phyloP scores from a whole-genome alignment of 2,797 vertebrate species.

The Menidia menidia region DNA sequence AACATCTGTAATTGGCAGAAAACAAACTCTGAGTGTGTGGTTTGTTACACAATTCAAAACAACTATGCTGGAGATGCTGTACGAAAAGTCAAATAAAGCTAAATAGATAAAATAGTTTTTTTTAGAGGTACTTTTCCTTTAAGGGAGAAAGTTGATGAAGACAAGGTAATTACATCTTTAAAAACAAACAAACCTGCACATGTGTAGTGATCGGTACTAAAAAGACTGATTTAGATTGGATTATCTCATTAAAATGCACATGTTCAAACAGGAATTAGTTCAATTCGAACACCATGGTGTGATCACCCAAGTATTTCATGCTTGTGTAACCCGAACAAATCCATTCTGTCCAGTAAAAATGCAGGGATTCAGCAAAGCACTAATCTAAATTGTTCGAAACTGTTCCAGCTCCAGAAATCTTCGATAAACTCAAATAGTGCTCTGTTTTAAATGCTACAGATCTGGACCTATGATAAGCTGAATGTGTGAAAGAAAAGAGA shows the following conservation, averaged over 20 bases:
- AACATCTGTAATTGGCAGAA: conserved; percentile 15
- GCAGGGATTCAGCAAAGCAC: too few relatives aligned
- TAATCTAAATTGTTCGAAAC: neutral
- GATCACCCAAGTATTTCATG: neutral
- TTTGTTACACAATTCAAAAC: conserved; percentile 5
- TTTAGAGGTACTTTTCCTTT: neutral
- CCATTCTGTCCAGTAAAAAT: neutral
- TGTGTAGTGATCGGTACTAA: neutral
- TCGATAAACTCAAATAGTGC: conserved; percentile 53
- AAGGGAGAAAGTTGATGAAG: neutral
- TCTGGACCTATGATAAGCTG: conserved; percentile 57
- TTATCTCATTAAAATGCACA: neutral
- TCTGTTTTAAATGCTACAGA: conserved; percentile 44
- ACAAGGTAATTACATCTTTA: neutral
- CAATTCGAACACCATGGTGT: neutral
- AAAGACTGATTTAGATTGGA: conserved; percentile 7
- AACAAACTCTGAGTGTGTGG: conserved; percentile 15
- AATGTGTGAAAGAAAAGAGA: conserved; percentile 32
- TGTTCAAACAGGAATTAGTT: neutral
- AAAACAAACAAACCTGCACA: neutral
- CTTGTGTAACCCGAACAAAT: neutral
- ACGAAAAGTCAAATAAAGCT: neutral
- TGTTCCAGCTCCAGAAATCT: conserved; percentile 2
- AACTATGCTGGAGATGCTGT: conserved; percentile 9
- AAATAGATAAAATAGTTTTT: neutral